phyloP scores from a whole-genome alignment of 1,140 invertebrate species.

The Diabrotica virgifera region DNA sequence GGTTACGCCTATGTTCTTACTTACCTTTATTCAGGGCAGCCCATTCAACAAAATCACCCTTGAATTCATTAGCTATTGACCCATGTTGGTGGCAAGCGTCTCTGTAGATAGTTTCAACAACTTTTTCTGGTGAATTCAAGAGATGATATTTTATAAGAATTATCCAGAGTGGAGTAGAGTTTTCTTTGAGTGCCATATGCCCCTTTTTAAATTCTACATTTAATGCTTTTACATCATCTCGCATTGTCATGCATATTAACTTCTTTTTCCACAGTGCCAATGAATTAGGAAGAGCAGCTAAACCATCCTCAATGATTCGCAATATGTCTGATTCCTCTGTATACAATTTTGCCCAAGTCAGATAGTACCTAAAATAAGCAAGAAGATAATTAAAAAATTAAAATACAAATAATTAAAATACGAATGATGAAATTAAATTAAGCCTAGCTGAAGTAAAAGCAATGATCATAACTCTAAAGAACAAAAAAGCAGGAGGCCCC shows the following conservation, averaged over 20 bases:
- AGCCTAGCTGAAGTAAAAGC: too few relatives aligned
- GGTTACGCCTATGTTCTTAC: too few relatives aligned
- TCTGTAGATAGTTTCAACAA: constrained; percentile 25
- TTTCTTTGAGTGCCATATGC: constrained; percentile 26
- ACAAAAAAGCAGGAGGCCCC: too few relatives aligned
- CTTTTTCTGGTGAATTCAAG: constrained; percentile 20
- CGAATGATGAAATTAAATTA: too few relatives aligned
- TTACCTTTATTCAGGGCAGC: constrained; percentile 28
- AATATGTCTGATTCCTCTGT: constrained; percentile 7
- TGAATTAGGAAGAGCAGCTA: constrained; percentile 23
- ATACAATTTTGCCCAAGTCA: constrained; percentile 28
- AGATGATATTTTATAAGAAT: constrained; percentile 29
- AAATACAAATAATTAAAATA: too few relatives aligned
- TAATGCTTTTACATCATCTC: constrained; percentile 24
- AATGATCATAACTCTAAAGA: too few relatives aligned
- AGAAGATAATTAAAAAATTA: too few relatives aligned
- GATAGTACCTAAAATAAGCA: constrained; percentile 12
- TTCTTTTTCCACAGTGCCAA: constrained; percentile 32
- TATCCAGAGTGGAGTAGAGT: constrained; percentile 31
- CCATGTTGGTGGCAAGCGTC: constrained; percentile 28
- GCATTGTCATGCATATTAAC: constrained; percentile 25
- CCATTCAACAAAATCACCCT: constrained; percentile 36
- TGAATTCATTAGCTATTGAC: constrained; percentile 30
- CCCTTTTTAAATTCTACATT: constrained; percentile 28
- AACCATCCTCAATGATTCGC: constrained; percentile 15